Evolutionary conservation across 1,140 invertebrate genomes (phyloP).

Genomic region (Hypsibius dujardini): DNA sequence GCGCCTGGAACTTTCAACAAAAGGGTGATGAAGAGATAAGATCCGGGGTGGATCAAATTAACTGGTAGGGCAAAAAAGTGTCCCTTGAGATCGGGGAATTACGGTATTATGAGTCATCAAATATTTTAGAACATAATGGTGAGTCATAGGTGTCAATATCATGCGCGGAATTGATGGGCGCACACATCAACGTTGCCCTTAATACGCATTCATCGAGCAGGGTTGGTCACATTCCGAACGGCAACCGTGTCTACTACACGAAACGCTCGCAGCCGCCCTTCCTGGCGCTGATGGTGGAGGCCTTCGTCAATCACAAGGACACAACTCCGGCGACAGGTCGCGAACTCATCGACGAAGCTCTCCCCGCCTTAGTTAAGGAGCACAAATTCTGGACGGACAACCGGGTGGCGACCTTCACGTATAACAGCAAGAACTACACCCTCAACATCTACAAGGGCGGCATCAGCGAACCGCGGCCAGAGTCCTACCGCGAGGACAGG

Average conservation of each 20-base stretch:
- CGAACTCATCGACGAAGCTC: conserved; percentile 39
- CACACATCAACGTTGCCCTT: no score
- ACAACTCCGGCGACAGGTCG: no score
- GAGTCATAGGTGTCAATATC: no score
- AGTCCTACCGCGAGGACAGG: conserved; percentile 58
- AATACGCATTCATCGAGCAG: conserved; percentile 1
- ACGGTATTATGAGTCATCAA: no score
- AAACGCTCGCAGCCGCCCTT: conserved; percentile 28
- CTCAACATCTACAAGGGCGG: conserved; percentile 44
- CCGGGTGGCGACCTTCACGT: conserved; percentile 30
- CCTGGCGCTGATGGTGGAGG: conserved; percentile 26
- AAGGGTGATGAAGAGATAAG: no score
- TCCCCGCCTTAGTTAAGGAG: conserved; percentile 57
- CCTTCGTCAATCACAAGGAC: conserved; percentile 8
- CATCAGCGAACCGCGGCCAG: conserved; percentile 59
- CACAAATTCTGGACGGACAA: conserved; percentile 39
- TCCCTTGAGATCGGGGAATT: no score
- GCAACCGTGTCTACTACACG: conserved; percentile 26
- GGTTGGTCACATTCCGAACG: conserved; percentile 28
- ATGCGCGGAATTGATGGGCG: no score
- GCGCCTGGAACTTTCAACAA: no score
- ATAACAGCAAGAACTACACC: conserved; percentile 39
- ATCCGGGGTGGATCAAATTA: no score
- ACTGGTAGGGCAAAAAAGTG: no score
- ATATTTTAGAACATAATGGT: no score